Base-by-base conservation (phyloP, 1,140 invertebrate genomes). In the Nasonia longicornis region DNA sequence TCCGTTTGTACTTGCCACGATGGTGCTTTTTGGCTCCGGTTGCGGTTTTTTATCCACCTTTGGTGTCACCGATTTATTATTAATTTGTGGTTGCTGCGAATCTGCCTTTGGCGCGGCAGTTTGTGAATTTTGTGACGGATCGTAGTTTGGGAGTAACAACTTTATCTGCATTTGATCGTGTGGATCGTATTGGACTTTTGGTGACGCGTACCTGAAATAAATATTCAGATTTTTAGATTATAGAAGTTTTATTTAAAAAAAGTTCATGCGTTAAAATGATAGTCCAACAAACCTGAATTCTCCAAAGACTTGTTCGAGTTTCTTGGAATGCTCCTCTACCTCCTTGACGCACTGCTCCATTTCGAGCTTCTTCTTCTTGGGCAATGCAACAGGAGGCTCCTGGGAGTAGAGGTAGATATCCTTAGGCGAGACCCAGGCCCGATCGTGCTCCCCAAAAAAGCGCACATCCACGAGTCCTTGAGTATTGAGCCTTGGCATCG, bases 401-500 rank as follows among this genome's bases (percentile, higher is more conserved):
- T 94, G 92, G 7, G 95, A 95, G 84, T 95, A 97, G 26, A 98
- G 90, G 88, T 93, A 98, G 83, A 96, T 96, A 88, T 97, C 95
- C 83, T 94, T 95, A 0, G 94, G 91, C 0, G 96, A 94, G 14
- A 98, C 95, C 96, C 96, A 97, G 3, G 97, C 96, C 84, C 96
- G 94, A 91, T 98, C 97, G 90, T 98, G 97, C 69, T 96, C 96
- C 6, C 97, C 97, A 90, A 98, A 98, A 91, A 98, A 98, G 20
- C 97, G 90, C 11, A 98, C 96, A 89, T 98, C 97, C 0, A 98
- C 95, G 77, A 93, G 91, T 0, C 94, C 94, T 74, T 94, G 92
- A 42, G 92, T 91, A 84, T 95, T 95, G 16, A 93, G 89, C 38
- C 95, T 92, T 8, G 94, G 93, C 94, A 98, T 95, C 0, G 95